Base-by-base conservation (phyloP, 2,888 invertebrate genomes). In the Lottia scabra region DNA sequence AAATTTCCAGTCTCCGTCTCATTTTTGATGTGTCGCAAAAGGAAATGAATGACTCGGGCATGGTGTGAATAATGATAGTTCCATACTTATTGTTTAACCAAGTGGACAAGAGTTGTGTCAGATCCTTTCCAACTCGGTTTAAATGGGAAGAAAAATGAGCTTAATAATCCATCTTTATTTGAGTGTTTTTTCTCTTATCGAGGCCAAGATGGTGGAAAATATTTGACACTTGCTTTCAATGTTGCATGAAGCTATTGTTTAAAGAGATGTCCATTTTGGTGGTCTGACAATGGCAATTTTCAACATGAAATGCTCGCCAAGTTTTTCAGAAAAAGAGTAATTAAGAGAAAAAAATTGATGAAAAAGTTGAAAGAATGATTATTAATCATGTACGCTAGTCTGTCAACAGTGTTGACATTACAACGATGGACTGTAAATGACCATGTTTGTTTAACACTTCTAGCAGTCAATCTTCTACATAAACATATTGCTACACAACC, bases 31-130 rank as follows among this genome's bases (percentile, higher is more conserved):
- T 56, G 62, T 63, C 68, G 43, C 43, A 38, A 62, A 56, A 70
- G 70, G 70, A 70, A 70, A 70, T 70, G 70, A 70, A 66, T 65
- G 62, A 70, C 56, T 65, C 65, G 44, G 43, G 15, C 27, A 56
- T 48, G 44, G 23, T 43, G 56, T 27, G 66, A 66, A 70, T 65
- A 66, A 66, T 65, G 30, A 46, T 44, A 46, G 70, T 46, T 56
- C 43, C 64, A 70, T 70, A 65, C 64, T 70, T 67, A 64, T 72
- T 70, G 72, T 67, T 68, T 70, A 67, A 67, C 72, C 70, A 71
- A 68, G 70, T 65, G 72, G 70, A 67, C 63, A 65, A 16, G 46
- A 67, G 67, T 67, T 56, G 67, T 56, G 56, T 56, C 56, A 56
- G 23, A 23, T 56, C 56, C 23, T 56, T 23, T 56, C 23, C 56